phyloP scores from a whole-genome alignment of 2,888 invertebrate species.

The Keiferia lycopersicella region DNA sequence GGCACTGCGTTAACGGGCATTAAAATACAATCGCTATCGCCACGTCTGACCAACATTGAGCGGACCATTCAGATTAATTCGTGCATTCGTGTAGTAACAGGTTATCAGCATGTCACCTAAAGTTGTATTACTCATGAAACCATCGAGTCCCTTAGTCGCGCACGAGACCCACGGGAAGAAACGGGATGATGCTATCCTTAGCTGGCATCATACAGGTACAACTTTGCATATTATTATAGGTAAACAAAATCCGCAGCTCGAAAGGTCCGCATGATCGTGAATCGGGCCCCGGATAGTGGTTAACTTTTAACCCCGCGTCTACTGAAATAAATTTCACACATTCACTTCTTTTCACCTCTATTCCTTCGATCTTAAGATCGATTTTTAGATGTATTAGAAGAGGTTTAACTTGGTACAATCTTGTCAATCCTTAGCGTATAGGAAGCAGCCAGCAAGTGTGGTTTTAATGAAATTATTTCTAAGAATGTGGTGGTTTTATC shows the following conservation, averaged over 20 bases:
- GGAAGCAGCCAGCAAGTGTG: conserved; percentile 50
- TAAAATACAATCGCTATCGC: too few species aligned
- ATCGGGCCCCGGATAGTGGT: conserved; percentile 51
- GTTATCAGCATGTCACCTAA: too few species aligned
- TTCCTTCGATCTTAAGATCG: conserved; percentile 4
- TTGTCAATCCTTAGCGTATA: conserved; percentile 52
- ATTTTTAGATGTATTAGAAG: conserved; percentile 12
- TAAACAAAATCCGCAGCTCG: conserved; percentile 28
- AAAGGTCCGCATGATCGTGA: conserved; percentile 42
- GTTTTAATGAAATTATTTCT: conserved; percentile 62
- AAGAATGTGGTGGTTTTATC: conserved; percentile 46
- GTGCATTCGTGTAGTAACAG: too few species aligned
- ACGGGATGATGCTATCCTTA: too few species aligned
- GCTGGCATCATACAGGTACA: background rate
- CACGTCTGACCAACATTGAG: too few species aligned
- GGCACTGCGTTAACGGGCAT: too few species aligned
- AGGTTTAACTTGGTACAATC: conserved; percentile 29
- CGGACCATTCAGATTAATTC: too few species aligned
- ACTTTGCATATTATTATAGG: background rate
- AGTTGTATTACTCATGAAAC: too few species aligned
- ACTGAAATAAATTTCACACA: conserved; percentile 26
- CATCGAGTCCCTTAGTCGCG: too few species aligned
- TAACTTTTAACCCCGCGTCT: conserved; percentile 58
- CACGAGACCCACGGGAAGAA: too few species aligned
- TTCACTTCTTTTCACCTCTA: conserved; percentile 21